These are phyloP conservation scores for Pogonomyrmex californicus DNA, from an alignment of 1,140 invertebrate genomes.

Conservation along the genomic window DNA sequence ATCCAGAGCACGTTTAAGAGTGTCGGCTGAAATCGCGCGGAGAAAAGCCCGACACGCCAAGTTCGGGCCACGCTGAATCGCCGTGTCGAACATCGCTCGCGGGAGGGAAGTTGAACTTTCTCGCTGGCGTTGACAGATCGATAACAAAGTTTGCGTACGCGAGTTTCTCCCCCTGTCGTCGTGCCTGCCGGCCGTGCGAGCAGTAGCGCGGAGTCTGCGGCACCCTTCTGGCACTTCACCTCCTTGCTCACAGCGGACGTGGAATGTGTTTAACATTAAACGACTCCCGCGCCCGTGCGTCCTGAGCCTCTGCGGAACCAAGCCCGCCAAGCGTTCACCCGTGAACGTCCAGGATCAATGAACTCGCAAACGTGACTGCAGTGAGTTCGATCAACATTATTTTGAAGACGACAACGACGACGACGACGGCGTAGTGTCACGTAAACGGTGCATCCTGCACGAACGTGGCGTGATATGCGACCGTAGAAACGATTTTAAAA, in stretches of 20 bases:
- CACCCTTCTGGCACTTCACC: conserved; percentile 39
- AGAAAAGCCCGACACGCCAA: not conserved
- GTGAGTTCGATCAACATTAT: conserved; percentile 19
- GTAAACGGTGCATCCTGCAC: not conserved
- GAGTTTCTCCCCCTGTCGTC: conserved; percentile 64
- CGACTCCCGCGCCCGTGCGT: conserved; percentile 16
- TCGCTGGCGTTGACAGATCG: conserved; percentile 80
- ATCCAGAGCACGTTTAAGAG: conserved; percentile 27
- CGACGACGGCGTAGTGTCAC: not conserved
- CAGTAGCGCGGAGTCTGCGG: conserved; percentile 38
- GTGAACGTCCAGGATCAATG: conserved; percentile 51
- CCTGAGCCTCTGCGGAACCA: conserved; percentile 3
- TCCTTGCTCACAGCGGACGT: conserved; percentile 17
- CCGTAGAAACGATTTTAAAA: conserved; percentile 10
- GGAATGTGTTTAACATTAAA: conserved; percentile 56
- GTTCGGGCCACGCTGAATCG: conserved; percentile 49
- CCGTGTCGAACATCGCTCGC: conserved; percentile 69
- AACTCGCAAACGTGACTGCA: conserved; percentile 40
- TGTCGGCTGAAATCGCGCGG: conserved; percentile 8
- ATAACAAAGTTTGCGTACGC: conserved; percentile 79
- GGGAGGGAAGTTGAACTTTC: conserved; percentile 76
- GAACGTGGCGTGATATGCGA: conserved; percentile 35
- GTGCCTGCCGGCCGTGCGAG: conserved; percentile 54
- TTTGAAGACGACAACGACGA: conserved; percentile 11
- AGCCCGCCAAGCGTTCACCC: conserved; percentile 26